Evolutionary conservation across 2,113 vertebrate genomes (phyloP).

Genomic region (Sinocyclocheilus rhinocerous): DNA sequence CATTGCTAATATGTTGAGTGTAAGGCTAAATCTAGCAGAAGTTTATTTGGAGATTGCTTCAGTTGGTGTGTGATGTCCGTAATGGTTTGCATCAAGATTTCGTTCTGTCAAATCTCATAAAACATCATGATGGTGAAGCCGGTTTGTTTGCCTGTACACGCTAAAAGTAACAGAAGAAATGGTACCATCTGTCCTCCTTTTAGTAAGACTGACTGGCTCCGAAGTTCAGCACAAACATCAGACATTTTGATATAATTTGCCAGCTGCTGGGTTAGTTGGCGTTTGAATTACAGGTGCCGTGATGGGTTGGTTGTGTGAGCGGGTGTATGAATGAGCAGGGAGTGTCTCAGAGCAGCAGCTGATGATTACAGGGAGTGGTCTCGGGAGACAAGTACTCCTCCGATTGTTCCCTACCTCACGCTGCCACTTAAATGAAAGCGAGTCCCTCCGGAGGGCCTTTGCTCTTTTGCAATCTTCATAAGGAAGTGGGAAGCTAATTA

Average conservation of each 20-base stretch:
- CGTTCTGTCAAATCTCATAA: conserved; percentile 34
- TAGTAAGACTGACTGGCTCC: conserved; percentile 14
- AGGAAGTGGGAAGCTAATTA: conserved; percentile 59
- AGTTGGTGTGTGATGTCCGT: conserved; percentile 2
- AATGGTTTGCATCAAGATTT: conserved; percentile 16
- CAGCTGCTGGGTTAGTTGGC: conserved; percentile 40
- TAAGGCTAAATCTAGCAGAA: background rate
- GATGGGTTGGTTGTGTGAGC: background rate
- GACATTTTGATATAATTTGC: conserved; percentile 39
- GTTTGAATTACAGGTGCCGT: conserved; percentile 29
- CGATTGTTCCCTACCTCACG: conserved; percentile 43
- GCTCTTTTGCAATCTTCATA: conserved; percentile 55
- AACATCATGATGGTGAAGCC: background rate
- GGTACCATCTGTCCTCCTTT: conserved; percentile 36
- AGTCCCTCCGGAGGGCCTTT: conserved; percentile 55
- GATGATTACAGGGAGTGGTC: conserved; percentile 49
- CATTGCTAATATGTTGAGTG: background rate
- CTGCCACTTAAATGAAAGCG: conserved; percentile 53
- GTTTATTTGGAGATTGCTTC: conserved; percentile 13
- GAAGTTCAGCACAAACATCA: conserved; percentile 21
- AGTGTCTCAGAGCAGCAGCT: conserved; percentile 37
- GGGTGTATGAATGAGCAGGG: conserved; percentile 29
- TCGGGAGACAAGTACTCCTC: conserved; percentile 44
- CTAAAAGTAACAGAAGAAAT: conserved; percentile 42
- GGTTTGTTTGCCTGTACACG: conserved; percentile 24